These are phyloP conservation scores for Aptenodytes patagonicus DNA, from an alignment of 2,113 vertebrate genomes.

Conservation along the genomic window DNA sequence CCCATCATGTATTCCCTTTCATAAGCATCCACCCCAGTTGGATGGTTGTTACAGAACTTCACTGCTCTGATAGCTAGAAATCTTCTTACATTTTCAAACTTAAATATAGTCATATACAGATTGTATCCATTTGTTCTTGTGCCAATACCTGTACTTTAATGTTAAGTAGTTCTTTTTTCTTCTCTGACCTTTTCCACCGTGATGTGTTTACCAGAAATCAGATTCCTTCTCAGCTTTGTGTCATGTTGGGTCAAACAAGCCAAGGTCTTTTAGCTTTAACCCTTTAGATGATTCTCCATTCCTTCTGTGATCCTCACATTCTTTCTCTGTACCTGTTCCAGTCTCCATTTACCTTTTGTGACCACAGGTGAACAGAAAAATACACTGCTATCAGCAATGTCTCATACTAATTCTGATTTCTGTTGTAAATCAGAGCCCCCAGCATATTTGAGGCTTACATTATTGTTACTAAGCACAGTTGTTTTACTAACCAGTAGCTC, in stretches of 20 bases:
- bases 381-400: neutral
- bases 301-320: accelerated
- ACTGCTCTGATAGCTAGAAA: neutral
- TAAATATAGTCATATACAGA: neutral
- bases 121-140: neutral
- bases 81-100: neutral
- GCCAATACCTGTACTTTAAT: neutral
- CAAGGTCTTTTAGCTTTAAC: neutral
- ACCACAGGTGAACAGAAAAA: neutral
- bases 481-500: neutral
- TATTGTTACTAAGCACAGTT: neutral
- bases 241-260: neutral
- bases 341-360: neutral
- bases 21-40: neutral
- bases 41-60: neutral
- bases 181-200: neutral
- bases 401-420: neutral
- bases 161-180: neutral
- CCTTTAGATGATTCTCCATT: neutral
- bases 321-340: neutral
- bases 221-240: neutral
- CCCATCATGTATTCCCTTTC: neutral
- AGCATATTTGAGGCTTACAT: neutral
- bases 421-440: neutral
- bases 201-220: neutral